Percentiles rank a stretch among this genome's conserved stretches.
These are phyloP conservation scores for Dendrolimus houi DNA, from an alignment of 2,888 invertebrate species.

Conservation along the genomic window DNA sequence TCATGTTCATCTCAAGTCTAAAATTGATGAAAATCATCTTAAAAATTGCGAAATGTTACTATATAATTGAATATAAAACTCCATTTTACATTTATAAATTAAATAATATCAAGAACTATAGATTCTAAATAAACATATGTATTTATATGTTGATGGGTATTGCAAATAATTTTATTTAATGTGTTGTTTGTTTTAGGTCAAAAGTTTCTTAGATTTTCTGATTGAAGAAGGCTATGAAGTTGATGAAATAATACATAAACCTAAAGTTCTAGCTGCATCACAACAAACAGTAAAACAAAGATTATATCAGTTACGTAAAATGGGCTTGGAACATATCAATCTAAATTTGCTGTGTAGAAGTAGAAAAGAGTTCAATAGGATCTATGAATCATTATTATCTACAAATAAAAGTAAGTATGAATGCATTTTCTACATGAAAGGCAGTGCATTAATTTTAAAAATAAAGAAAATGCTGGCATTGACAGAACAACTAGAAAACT, in stretches of 20 bases:
- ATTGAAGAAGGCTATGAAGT: conserved; percentile 67
- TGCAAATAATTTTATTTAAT: no score
- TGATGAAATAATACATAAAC: conserved; percentile 70
- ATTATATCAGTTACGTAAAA: conserved; percentile 58
- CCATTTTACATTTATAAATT: no score
- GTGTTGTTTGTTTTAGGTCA: conserved; percentile 54
- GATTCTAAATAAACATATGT: no score
- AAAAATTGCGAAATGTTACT: no score
- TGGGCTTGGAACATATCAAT: conserved; percentile 62
- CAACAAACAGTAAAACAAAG: conserved; percentile 72
- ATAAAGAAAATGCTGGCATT: no score
- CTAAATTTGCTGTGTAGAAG: conserved; percentile 75
- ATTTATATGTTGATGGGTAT: no score
- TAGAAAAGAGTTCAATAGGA: conserved; percentile 71
- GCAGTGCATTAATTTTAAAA: no score
- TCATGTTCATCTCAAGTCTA: no score
- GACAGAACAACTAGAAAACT: no score
- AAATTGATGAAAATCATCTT: no score
- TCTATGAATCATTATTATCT: conserved; percentile 41
- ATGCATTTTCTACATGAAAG: neutral
- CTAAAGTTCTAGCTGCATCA: conserved; percentile 73
- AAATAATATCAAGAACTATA: no score
- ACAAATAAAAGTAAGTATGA: conserved; percentile 17
- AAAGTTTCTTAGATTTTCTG: conserved; percentile 76
- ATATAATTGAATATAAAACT: no score